Evolutionary conservation across 2,113 vertebrate species (phyloP).

Genomic region (Tychaedon coryphoeus): DNA sequence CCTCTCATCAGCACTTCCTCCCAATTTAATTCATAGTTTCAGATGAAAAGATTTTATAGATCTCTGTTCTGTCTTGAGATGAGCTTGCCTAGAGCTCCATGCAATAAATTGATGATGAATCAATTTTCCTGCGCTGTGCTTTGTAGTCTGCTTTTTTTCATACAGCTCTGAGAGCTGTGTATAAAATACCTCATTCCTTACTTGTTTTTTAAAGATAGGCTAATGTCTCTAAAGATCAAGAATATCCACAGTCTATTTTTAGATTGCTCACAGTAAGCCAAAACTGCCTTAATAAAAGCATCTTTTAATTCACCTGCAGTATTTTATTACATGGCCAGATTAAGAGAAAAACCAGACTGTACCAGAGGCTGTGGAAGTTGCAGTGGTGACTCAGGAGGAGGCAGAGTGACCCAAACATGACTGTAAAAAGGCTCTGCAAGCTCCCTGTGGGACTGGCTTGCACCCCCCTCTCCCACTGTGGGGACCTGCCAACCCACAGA

Average conservation of each 20-base stretch:
- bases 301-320: not conserved
- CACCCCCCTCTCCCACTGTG: too few relatives aligned
- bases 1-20: constrained; percentile 13
- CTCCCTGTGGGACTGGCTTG: not conserved
- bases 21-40: constrained; percentile 38
- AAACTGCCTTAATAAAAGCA: not conserved
- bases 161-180: not conserved
- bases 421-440: not conserved
- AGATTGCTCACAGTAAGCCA: not conserved
- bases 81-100: constrained; percentile 27
- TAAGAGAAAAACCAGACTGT: not conserved
- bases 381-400: accelerated
- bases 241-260: constrained; percentile 7
- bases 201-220: constrained; percentile 14
- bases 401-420: not conserved
- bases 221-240: not conserved
- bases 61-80: constrained; percentile 27
- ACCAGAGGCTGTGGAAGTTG: not conserved
- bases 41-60: constrained; percentile 58
- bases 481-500: not conserved
- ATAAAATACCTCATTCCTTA: constrained; percentile 34
- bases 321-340: not conserved
- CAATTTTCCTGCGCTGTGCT: constrained; percentile 27
- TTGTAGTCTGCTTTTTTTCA: constrained; percentile 30
- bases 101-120: constrained; percentile 65